A percentile compares a stretch with the other conserved stretches of the same genome.
Conservation (phyloP, 2,797 vertebrate species). For the Anguilla marmorata region DNA sequence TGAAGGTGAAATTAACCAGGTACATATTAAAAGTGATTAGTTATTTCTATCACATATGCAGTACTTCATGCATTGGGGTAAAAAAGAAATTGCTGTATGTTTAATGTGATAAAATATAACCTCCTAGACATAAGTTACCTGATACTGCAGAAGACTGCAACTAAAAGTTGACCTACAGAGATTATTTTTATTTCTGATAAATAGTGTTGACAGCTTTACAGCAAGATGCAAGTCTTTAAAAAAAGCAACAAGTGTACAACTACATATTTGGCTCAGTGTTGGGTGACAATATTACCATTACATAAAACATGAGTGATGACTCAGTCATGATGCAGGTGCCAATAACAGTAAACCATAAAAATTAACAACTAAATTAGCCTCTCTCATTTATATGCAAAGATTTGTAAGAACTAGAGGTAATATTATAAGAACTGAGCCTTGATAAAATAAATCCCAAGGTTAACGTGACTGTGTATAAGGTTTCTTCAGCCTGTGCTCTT, state of each 20-base stretch:
- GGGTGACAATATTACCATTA: slow-evolving; percentile 57
- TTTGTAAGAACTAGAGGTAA: background rate
- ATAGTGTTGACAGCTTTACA: slow-evolving; percentile 67
- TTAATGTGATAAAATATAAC: slow-evolving; percentile 39
- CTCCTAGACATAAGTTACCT: slow-evolving; percentile 39
- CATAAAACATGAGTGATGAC: slow-evolving; percentile 63
- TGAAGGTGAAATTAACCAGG: background rate
- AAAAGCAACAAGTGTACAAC: slow-evolving; percentile 52
- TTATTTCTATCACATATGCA: slow-evolving; percentile 16
- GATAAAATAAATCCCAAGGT: background rate
- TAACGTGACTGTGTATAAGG: background rate
- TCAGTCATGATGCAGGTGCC: slow-evolving; percentile 51
- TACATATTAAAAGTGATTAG: background rate
- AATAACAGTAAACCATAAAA: slow-evolving; percentile 54
- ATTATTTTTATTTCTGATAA: slow-evolving; percentile 60
- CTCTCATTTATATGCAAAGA: background rate
- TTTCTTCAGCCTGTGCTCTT: background rate
- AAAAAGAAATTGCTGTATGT: slow-evolving; percentile 32
- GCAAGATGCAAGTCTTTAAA: slow-evolving; percentile 60
- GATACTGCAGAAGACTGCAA: slow-evolving; percentile 48
- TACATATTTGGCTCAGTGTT: slow-evolving; percentile 51
- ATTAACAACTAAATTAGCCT: slow-evolving; percentile 50
- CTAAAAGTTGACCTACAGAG: slow-evolving; percentile 50
- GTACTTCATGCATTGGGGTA: slow-evolving; percentile 24
- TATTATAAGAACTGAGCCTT: background rate